Evolutionary conservation across 2,888 invertebrate genomes (phyloP).

Genomic region (Therioaphis trifolii): DNA sequence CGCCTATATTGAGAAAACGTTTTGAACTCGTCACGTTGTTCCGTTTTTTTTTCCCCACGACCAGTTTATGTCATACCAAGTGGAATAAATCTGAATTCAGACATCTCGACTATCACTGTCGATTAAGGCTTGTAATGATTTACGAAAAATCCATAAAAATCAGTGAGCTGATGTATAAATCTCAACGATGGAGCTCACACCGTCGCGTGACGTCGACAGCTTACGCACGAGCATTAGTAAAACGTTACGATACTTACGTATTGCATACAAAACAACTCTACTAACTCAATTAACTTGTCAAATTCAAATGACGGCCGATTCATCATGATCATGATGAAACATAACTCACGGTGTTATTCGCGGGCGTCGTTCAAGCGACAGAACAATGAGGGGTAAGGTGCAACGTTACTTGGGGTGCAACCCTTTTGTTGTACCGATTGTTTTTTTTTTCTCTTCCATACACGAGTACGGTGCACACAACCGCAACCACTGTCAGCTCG

Average conservation of each 20-base stretch:
- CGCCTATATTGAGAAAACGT: no score
- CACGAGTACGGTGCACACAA: no score
- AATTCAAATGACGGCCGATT: slow-evolving; percentile 24
- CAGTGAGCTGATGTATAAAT: no score
- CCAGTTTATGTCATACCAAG: no score
- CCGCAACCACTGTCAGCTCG: no score
- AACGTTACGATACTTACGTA: not conserved
- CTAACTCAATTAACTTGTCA: slow-evolving; percentile 55
- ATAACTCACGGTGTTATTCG: slow-evolving; percentile 11
- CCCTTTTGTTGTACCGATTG: not conserved
- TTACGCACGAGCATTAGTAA: not conserved
- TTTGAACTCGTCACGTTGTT: no score
- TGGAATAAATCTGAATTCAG: no score
- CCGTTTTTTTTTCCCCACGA: no score
- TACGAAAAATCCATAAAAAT: no score
- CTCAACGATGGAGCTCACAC: not conserved
- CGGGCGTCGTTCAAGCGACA: not conserved
- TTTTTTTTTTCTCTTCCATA: not conserved
- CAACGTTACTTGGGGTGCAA: not conserved
- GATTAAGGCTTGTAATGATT: no score
- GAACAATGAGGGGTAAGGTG: not conserved
- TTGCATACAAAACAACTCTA: not conserved
- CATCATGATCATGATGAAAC: slow-evolving; percentile 1
- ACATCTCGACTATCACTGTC: no score
- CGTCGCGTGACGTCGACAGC: no score